Base-by-base conservation (phyloP, 2,797 vertebrate species). In the Pipistrellus pipistrellus region DNA sequence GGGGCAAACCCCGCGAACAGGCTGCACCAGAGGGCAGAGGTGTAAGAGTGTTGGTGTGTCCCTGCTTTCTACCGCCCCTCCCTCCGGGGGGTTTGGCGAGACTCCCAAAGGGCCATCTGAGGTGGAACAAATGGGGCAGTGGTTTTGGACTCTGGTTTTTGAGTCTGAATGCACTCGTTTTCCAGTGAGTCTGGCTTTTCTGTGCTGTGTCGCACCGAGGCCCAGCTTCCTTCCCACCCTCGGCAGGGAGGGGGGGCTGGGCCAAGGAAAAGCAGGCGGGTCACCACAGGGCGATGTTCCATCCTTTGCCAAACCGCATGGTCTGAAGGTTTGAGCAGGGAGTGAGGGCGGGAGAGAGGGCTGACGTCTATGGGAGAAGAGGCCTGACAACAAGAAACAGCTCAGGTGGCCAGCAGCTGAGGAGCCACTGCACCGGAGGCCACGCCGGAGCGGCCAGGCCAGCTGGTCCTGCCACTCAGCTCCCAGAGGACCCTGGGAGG, bases 361-460 rank as follows among this genome's bases (percentile, higher is more conserved):
- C 38, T 38, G 10, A 55, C 8, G 41, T 30, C 48, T 44, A 46
- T 0, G 69, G 62, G 87, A 51, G 6, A 51, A 51, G 64, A 84
- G 59, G 46, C 11, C 38, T 25, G 14, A 72, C 20, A 85, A 51
- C 57, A 82, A 85, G 51, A 76, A 41, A 41, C 4, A 72, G n/a
- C 35, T 73, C 13, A 2, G 57, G 41, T 57, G 44, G 59, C 23
- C 0, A 14, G 62, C 48, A 35, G 66, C 32, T 30, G 68, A 82
- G 20, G 18, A 68, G 9, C 32, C 51, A 20, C 30, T 14, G 78
- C 41, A 20, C 4, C 35, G 55, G 30, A 71, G 59, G 30, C 12
- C 1, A 27, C 0, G 0, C 4, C 9, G 32, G 48, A n/a, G 13
- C 41, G 1, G 85, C 62, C 48, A 69, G 59, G 44, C 23, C 2